Evolutionary conservation across 1,140 invertebrate species (phyloP).

Genomic region (Cataglyphis hispanica): DNA sequence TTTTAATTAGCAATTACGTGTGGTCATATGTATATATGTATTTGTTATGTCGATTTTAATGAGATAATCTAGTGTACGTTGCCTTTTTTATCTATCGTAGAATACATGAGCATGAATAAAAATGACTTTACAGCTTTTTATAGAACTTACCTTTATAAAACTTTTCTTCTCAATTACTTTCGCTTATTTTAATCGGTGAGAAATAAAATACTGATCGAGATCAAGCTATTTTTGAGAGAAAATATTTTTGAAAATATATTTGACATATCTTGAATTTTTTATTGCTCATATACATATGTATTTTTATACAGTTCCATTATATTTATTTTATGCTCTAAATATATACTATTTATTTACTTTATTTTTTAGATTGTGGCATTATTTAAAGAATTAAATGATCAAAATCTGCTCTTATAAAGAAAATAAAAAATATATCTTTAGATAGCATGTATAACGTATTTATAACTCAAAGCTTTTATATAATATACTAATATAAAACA

Average conservation of each 20-base stretch:
- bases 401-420: background rate
- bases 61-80: conserved; percentile 1
- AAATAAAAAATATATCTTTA: background rate
- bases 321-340: background rate
- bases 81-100: background rate
- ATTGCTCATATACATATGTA: background rate
- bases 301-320: background rate
- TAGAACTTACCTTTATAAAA: background rate
- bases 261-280: background rate
- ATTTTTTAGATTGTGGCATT: background rate
- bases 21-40: background rate
- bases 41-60: conserved; percentile 44
- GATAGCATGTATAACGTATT: background rate
- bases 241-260: background rate
- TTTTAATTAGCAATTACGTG: conserved; percentile 23
- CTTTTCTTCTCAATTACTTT: conserved; percentile 4
- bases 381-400: background rate
- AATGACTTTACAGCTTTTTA: conserved; percentile 35
- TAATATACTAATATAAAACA: conserved; percentile 8
- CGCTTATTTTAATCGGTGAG: conserved; percentile 8
- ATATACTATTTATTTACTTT: too few relatives aligned
- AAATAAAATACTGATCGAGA: background rate
- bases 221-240: conserved; percentile 3
- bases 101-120: conserved; percentile 13
- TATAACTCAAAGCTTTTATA: background rate